phyloP scores from a whole-genome alignment of 2,113 vertebrate species.

The Anarrhichthys ocellatus region DNA sequence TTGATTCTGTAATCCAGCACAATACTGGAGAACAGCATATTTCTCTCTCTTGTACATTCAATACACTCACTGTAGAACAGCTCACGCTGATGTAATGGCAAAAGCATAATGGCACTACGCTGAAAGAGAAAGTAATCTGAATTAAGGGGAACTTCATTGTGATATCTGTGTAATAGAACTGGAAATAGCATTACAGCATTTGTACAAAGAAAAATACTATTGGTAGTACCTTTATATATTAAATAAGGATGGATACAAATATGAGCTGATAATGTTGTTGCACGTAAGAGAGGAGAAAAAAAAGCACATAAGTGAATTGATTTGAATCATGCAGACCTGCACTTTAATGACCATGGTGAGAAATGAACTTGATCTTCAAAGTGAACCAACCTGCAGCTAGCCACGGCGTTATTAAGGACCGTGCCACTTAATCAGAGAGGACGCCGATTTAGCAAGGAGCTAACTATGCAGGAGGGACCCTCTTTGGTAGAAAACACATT shows the following conservation, averaged over 20 bases:
- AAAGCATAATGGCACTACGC: conserved; percentile 65
- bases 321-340: conserved; percentile 69
- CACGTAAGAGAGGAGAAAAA: conserved; percentile 1
- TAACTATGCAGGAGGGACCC: conserved; percentile 71
- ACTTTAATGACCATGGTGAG: conserved; percentile 80
- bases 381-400: conserved; percentile 70
- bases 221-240: conserved; percentile 32
- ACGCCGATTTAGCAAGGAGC: conserved; percentile 70
- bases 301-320: conserved; percentile 45
- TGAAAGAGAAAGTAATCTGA: conserved; percentile 69
- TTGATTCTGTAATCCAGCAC: conserved; percentile 84
- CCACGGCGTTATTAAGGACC: conserved; percentile 69
- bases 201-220: conserved; percentile 36
- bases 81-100: conserved; percentile 75
- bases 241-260: conserved; percentile 9
- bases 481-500: conserved; percentile 61
- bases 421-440: conserved; percentile 80
- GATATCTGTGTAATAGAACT: conserved; percentile 38
- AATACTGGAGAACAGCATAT: conserved; percentile 78
- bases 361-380: conserved; percentile 84
- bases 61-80: conserved; percentile 69
- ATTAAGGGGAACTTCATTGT: conserved; percentile 63
- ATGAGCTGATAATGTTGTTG: conserved; percentile 1
- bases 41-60: conserved; percentile 76
- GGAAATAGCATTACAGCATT: conserved; percentile 50